A percentile compares a stretch with the other conserved stretches of the same genome.
phyloP scores from a whole-genome alignment of 2,888 invertebrate genomes.

The Orchesella flavescens region DNA sequence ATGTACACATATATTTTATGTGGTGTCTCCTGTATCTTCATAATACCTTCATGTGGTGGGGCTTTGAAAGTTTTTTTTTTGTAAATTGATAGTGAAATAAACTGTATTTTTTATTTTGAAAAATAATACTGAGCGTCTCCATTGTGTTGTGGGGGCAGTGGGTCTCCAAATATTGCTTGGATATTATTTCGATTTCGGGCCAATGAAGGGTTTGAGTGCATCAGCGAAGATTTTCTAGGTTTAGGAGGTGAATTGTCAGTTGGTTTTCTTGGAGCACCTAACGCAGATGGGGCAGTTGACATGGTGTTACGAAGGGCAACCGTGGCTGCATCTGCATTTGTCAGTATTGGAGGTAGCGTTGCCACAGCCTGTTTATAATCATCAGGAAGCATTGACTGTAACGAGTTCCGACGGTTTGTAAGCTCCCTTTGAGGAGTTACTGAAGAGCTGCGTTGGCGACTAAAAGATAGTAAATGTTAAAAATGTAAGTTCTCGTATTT shows the following conservation, averaged over 20 bases:
- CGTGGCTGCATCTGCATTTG: neutral
- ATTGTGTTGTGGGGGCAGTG: neutral
- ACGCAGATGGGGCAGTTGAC: constrained; percentile 5
- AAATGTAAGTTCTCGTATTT: neutral
- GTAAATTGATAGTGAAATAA: too few relatives aligned
- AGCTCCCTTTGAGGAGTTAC: constrained; percentile 28
- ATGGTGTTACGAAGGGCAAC: neutral
- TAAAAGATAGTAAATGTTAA: neutral
- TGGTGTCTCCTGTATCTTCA: too few relatives aligned
- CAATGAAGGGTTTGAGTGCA: constrained; percentile 18
- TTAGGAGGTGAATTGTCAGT: neutral
- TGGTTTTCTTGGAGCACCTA: neutral
- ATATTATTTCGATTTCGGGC: constrained; percentile 18
- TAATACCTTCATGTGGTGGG: too few relatives aligned
- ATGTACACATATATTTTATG: too few relatives aligned
- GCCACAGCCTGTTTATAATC: constrained; percentile 67
- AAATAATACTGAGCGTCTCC: constrained; percentile 28
- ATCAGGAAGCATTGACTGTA: constrained; percentile 62
- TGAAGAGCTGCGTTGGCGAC: constrained; percentile 59
- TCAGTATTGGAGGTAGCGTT: constrained; percentile 65
- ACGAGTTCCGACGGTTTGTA: constrained; percentile 41
- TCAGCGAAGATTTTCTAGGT: neutral
- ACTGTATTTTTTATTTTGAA: constrained; percentile 13
- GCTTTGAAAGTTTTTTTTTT: too few relatives aligned
- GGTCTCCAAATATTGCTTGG: neutral